Percentiles rank a stretch among this genome's conserved stretches.
phyloP scores from a whole-genome alignment of 2,888 invertebrate species.

The Rhogogaster chlorosoma region DNA sequence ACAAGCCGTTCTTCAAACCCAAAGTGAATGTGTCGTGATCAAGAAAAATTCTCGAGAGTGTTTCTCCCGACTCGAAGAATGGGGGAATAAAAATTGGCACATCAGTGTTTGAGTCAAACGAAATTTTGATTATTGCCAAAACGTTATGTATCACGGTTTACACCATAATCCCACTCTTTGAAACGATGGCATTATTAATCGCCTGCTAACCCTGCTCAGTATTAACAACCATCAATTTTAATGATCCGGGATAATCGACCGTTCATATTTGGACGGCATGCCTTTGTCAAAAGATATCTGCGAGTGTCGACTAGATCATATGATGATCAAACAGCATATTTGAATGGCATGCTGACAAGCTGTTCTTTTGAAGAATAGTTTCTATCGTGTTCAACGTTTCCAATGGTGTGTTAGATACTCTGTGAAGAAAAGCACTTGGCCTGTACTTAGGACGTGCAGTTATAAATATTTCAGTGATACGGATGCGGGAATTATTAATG shows the following conservation, averaged over 20 bases:
- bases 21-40: conserved; percentile 2
- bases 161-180: not conserved
- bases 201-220: not conserved
- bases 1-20: not conserved
- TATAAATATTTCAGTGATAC: not conserved
- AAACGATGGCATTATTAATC: not conserved
- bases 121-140: not conserved
- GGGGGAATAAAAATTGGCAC: not conserved
- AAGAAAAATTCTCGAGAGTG: not conserved
- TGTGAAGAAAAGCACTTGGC: not conserved
- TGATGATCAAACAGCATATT: not conserved
- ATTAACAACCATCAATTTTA: not conserved
- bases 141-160: not conserved
- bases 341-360: not conserved
- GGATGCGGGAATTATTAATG: not conserved
- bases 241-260: not conserved
- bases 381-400: not conserved
- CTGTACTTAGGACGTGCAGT: not conserved
- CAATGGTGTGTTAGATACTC: not conserved
- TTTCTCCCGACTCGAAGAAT: not conserved
- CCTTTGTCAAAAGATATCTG: not conserved
- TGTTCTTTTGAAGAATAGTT: not conserved
- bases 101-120: not conserved
- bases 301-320: not conserved
- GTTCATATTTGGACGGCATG: not conserved